Evolutionary conservation across 92 coral and sea anemone genomes (phyloP), one percentile per base, ranked within the genome.

Genomic region (Diadumene lineata): DNA sequence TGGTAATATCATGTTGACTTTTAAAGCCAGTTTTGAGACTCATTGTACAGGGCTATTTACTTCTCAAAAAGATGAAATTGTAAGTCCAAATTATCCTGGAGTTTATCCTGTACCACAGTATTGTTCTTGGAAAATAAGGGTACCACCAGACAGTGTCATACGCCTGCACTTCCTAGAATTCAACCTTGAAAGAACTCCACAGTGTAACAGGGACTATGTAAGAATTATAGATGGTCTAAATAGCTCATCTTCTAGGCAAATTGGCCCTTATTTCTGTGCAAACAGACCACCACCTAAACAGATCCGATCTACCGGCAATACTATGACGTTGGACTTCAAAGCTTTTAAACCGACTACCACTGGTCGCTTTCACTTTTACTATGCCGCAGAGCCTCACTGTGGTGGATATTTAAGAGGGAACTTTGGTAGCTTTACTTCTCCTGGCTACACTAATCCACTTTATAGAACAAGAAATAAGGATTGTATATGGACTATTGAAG

Each of bases 401-500:
- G 88, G 76, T 30, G 96, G 90, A 22, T 43, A 57, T 27, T 46
- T 90, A 28, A 43, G 60, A 21, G 82, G 89, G 21, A 78, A 75
- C 56, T 67, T 70, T 32, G 96, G 88, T 24, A 73, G 89, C 32
- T 90, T 90, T 31, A 66, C 92, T 7, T 87, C 96, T 0, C 96
- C 96, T 16, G 92, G 91, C 1, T 86, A 82, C 50, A 50, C 46
- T 44, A 29, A 50, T 38, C 61, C 66, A 18, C 15, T 76, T 18
- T 60, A 74, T 29, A 7, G 26, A 19, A 48, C 62, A 56, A 28
- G 34, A 8, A 23, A 22, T 25, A 51, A 81, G 28, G 88, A 86
- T 29, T 94, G 98, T 61, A 79, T 53, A 22, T 94, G 98, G 98
- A 79, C 79, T 7, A 92, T 94, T 34, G 84, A 77, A 50, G 92